A percentile compares a stretch with the other conserved stretches of the same genome.
These are phyloP conservation scores for Bilobella aurantiaca DNA, from an alignment of 1,140 invertebrate genomes.

Conservation along the genomic window DNA sequence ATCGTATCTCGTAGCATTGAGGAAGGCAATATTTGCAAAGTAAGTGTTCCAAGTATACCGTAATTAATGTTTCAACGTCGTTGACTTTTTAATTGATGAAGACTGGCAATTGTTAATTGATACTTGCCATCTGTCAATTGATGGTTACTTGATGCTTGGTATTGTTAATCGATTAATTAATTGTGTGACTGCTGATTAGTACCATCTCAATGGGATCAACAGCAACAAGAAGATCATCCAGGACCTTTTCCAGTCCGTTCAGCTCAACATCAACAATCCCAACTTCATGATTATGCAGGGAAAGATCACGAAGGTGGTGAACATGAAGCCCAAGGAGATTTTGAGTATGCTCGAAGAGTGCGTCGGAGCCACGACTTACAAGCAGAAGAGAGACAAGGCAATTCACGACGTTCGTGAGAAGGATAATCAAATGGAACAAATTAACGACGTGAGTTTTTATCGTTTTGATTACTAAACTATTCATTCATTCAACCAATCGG, in stretches of 20 bases:
- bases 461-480: too few relatives aligned
- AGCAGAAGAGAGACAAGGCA: constrained; percentile 80
- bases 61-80: too few relatives aligned
- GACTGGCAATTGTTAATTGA: too few relatives aligned
- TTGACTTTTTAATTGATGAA: not conserved
- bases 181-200: constrained; percentile 17
- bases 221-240: constrained; percentile 66
- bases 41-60: too few relatives aligned
- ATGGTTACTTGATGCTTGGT: too few relatives aligned
- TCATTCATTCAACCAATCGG: too few relatives aligned
- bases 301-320: constrained; percentile 95
- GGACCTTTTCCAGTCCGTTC: constrained; percentile 92
- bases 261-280: constrained; percentile 97
- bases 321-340: constrained; percentile 98
- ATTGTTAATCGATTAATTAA: too few relatives aligned
- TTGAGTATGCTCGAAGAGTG: constrained; percentile 98
- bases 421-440: constrained; percentile 77
- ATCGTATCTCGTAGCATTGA: too few relatives aligned
- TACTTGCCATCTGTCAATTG: too few relatives aligned
- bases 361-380: constrained; percentile 95
- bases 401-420: constrained; percentile 87
- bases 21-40: constrained; percentile 27
- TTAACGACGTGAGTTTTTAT: constrained; percentile 65
- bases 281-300: constrained; percentile 99
- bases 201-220: constrained; percentile 20